A percentile compares a stretch with the other conserved stretches of the same genome.
phyloP scores from a whole-genome alignment of 2,888 invertebrate genomes.

The Eucera pruinosa region DNA sequence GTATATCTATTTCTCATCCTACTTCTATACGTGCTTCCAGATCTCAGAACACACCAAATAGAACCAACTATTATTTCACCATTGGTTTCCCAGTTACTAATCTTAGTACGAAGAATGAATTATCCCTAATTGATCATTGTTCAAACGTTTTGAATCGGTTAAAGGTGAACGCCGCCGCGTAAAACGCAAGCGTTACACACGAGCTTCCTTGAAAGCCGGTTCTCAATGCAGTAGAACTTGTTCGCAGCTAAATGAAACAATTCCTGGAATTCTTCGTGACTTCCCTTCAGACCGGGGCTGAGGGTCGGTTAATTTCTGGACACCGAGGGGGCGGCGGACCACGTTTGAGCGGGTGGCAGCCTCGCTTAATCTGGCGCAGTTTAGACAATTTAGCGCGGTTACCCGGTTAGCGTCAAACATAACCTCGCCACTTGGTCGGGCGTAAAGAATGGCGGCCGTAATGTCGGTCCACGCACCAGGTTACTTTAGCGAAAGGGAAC shows the following conservation, averaged over 20 bases:
- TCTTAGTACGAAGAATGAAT: too few relatives aligned
- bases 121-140: neutral
- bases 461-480: slow-evolving; percentile 73
- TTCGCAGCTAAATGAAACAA: slow-evolving; percentile 72
- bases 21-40: too few relatives aligned
- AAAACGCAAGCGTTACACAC: neutral
- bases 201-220: slow-evolving; percentile 44
- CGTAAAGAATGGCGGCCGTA: slow-evolving; percentile 77
- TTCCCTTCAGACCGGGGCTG: slow-evolving; percentile 46
- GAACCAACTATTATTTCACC: too few relatives aligned
- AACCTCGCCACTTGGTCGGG: slow-evolving; percentile 75
- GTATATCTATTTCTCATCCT: neutral
- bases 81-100: too few relatives aligned
- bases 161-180: neutral
- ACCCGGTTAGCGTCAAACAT: slow-evolving; percentile 81
- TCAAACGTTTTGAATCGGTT: slow-evolving; percentile 25
- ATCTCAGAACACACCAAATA: too few relatives aligned
- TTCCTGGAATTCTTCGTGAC: slow-evolving; percentile 73
- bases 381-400: slow-evolving; percentile 80
- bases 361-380: slow-evolving; percentile 79
- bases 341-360: slow-evolving; percentile 60
- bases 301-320: slow-evolving; percentile 78
- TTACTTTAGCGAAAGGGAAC: slow-evolving; percentile 47
- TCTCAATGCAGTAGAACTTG: slow-evolving; percentile 5
- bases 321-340: slow-evolving; percentile 48